A percentile compares a stretch with the other conserved stretches of the same genome.
Evolutionary conservation across 2,888 invertebrate species (phyloP).

Genomic region (Oithona nana): DNA sequence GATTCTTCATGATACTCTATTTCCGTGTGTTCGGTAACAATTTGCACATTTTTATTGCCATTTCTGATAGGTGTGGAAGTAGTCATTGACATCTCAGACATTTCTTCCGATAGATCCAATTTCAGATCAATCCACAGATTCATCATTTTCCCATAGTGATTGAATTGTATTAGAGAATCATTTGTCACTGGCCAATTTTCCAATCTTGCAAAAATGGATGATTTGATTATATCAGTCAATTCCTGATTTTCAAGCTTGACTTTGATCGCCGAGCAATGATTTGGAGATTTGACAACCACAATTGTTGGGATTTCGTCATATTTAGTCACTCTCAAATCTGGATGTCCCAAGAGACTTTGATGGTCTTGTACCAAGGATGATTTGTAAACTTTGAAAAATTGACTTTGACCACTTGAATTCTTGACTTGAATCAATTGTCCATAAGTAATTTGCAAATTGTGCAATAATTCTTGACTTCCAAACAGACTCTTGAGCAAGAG

Average conservation of each 20-base stretch:
- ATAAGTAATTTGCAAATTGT: neutral
- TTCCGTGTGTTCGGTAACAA: too few species aligned
- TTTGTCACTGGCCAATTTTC: neutral
- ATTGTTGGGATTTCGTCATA: neutral
- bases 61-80: too few species aligned
- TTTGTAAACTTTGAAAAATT: neutral
- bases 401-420: neutral
- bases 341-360: neutral
- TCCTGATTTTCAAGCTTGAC: neutral
- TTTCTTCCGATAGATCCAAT: too few species aligned
- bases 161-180: neutral
- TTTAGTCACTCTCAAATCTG: neutral
- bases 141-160: neutral
- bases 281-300: neutral
- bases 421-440: neutral
- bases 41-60: too few species aligned
- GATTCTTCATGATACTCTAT: too few species aligned
- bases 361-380: neutral
- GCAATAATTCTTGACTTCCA: neutral
- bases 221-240: neutral
- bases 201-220: neutral
- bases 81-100: too few species aligned
- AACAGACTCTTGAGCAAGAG: neutral
- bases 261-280: neutral
- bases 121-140: too few species aligned